A percentile compares a stretch with the other conserved stretches of the same genome.
These are phyloP conservation scores for Capromys pilorides DNA, from an alignment of 2,797 vertebrate species.

Conservation along the genomic window DNA sequence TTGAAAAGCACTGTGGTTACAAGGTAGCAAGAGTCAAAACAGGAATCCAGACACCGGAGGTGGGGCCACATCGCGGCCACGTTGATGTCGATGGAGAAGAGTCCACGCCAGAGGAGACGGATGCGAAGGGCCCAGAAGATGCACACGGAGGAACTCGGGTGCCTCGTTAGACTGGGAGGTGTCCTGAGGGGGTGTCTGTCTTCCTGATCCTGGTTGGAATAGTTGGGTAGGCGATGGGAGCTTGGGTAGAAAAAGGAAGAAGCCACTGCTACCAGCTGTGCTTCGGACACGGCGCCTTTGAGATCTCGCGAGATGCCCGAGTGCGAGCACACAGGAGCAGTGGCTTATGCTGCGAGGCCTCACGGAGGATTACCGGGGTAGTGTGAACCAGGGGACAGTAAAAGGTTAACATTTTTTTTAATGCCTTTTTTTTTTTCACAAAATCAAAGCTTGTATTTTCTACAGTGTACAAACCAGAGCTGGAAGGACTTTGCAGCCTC, in stretches of 20 bases:
- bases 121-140: background rate
- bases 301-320: background rate
- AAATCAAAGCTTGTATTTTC: conserved; percentile 75
- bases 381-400: conserved; percentile 27
- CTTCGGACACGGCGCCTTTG: conserved; percentile 12
- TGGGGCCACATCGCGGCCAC: background rate
- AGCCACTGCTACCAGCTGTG: background rate
- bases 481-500: conserved; percentile 64
- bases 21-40: background rate
- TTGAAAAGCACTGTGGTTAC: background rate
- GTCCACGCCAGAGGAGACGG: background rate
- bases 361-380: conserved; percentile 13
- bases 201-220: background rate
- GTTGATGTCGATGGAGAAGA: background rate
- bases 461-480: conserved; percentile 59
- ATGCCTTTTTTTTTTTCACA: conserved; percentile 57
- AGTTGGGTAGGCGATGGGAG: background rate
- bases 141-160: background rate
- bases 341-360: background rate
- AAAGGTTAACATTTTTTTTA: conserved; percentile 64
- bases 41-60: background rate
- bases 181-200: background rate
- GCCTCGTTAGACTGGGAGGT: background rate
- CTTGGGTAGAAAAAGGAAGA: background rate
- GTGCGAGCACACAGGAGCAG: background rate